Conservation (phyloP, 2,113 vertebrate genomes). For the Trematocara zebra region DNA sequence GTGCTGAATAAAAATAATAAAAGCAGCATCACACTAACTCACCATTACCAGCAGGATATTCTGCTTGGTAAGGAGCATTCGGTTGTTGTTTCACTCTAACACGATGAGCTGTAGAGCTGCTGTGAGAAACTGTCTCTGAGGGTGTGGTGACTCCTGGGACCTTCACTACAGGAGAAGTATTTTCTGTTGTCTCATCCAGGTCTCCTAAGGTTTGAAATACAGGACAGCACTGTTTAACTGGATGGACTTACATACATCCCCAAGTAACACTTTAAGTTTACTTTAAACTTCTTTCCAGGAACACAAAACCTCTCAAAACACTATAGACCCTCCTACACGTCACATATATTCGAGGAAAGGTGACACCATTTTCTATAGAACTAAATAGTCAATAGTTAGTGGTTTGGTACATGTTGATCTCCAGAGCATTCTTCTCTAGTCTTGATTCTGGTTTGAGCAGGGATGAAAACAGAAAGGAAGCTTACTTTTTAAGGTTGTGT, state of each 20-base stretch:
- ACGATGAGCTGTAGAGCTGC: neutral
- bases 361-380: neutral
- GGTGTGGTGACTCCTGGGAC: neutral
- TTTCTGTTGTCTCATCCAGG: accelerated
- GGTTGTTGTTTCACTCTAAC: neutral
- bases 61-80: too few relatives aligned
- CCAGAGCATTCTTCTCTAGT: neutral
- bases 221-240: accelerated
- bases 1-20: too few relatives aligned
- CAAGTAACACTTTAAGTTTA: too few relatives aligned
- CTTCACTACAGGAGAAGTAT: neutral
- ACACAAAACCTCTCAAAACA: neutral
- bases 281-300: too few relatives aligned
- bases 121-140: neutral
- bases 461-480: accelerated
- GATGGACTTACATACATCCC: neutral
- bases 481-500: accelerated
- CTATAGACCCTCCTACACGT: neutral
- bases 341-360: too few relatives aligned
- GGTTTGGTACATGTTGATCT: neutral
- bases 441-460: neutral
- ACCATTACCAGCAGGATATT: too few relatives aligned
- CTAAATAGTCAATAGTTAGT: accelerated
- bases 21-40: too few relatives aligned
- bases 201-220: neutral